Base-by-base conservation (phyloP, 1,140 invertebrate species). In the Trichomalopsis sarcophagae region DNA sequence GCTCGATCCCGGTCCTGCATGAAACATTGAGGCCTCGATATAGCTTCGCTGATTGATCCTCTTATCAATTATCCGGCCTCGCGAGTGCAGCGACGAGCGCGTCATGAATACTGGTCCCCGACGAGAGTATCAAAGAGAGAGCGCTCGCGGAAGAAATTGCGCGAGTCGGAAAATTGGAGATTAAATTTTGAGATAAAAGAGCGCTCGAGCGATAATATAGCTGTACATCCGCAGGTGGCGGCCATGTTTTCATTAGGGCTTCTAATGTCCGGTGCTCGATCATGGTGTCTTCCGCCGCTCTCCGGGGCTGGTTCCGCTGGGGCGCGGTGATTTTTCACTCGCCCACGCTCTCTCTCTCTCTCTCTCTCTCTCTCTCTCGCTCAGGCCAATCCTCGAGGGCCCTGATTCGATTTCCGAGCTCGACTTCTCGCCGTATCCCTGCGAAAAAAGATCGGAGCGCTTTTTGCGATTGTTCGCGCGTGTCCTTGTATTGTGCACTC, bases 231-330 rank as follows among this genome's bases (percentile, higher is more conserved):
- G 50, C 36, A 74, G 87, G 85, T 90, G 86, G 90, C 90, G 85
- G 90, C 90, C 91, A 91, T 91, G 90, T 91, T 91, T 92, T 92
- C 91, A 92, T 92, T 92, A 91, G 86, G 87, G 68, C 87, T 76
- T 82, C 82, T 87, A 89, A 91, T 91, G 90, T 90, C 90, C 88
- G 88, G 88, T 89, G 86, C 91, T 91, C 90, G 88, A 91, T 92
- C 91, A 92, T 87, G 82, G 85, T 88, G 88, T 88, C 90, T 89
- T 88, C 84, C 87, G 82, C 86, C 82, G 78, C 69, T 79, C 50
- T 73, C 9, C 27, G 23, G 40, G 36, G n/a, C 14, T 23, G 21
- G 79, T 81, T 81, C 68, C 68, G 62, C 79, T 69, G 79, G 84
- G 84, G 84, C 82, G 87, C 89, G 90, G 90, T 91, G 90, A 92